phyloP scores from a whole-genome alignment of 2,797 vertebrate genomes.

The Pseudochaenichthys georgianus region DNA sequence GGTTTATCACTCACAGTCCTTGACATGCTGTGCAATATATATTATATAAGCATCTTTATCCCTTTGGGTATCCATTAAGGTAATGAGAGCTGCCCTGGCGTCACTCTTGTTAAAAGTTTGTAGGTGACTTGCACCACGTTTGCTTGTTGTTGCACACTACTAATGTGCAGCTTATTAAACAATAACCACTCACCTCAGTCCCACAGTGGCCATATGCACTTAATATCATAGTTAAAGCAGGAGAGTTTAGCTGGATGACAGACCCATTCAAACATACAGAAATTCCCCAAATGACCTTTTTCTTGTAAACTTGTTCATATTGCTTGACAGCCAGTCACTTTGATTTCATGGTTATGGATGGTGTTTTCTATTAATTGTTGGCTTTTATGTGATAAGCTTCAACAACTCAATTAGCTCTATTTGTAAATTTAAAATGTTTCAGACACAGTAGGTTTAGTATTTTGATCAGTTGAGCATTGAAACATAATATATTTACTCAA shows the following conservation, averaged over 20 bases:
- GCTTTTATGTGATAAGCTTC: background rate
- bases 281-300: background rate
- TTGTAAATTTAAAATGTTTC: background rate
- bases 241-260: slow-evolving; percentile 9
- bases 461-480: too few species aligned
- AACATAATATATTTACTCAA: too few species aligned
- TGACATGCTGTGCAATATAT: slow-evolving; percentile 20
- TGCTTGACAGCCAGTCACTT: background rate
- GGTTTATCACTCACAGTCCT: slow-evolving; percentile 20
- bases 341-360: background rate
- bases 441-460: background rate
- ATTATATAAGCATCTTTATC: slow-evolving; percentile 22
- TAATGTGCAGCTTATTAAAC: slow-evolving; percentile 45
- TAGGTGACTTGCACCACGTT: slow-evolving; percentile 36
- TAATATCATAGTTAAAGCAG: slow-evolving; percentile 18
- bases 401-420: background rate
- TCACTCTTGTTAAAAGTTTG: slow-evolving; percentile 52
- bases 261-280: background rate
- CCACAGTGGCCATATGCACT: slow-evolving; percentile 27
- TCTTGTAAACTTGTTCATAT: background rate
- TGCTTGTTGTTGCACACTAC: slow-evolving; percentile 40
- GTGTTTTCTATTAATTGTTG: background rate
- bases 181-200: slow-evolving; percentile 29
- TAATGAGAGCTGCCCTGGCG: slow-evolving; percentile 45
- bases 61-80: slow-evolving; percentile 57